phyloP scores from a whole-genome alignment of 2,797 vertebrate genomes.

The Tenualosa ilisha region DNA sequence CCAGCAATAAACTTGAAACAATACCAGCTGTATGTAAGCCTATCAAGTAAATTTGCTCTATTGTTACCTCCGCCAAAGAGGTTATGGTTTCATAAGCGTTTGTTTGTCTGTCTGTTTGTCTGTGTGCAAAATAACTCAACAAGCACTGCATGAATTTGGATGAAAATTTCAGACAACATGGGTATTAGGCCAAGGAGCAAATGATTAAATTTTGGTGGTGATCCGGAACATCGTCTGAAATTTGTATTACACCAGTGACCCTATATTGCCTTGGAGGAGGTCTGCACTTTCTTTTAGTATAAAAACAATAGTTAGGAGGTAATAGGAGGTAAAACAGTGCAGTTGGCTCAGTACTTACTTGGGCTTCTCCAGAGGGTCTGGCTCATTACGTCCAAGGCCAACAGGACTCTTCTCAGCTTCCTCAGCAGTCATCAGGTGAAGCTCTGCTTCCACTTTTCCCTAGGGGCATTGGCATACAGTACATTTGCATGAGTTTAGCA shows the following conservation, averaged over 20 bases:
- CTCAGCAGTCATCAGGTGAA: constrained; percentile 91
- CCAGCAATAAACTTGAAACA: background rate
- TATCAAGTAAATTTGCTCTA: background rate
- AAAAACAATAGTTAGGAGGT: background rate
- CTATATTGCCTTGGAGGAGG: too few relatives aligned
- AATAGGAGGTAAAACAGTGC: background rate
- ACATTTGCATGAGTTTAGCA: background rate
- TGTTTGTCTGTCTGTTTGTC: too few relatives aligned
- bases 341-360: constrained; percentile 82
- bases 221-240: too few relatives aligned
- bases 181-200: too few relatives aligned
- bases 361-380: constrained; percentile 96
- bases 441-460: constrained; percentile 97
- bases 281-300: background rate
- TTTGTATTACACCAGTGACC: too few relatives aligned
- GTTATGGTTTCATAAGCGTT: too few relatives aligned
- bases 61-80: background rate
- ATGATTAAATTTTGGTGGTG: too few relatives aligned
- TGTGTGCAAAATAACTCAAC: too few relatives aligned
- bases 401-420: constrained; percentile 96
- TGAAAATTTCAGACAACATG: too few relatives aligned
- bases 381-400: constrained; percentile 92
- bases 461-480: constrained; percentile 55
- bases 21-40: background rate
- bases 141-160: too few relatives aligned